Conservation (phyloP, 1,140 invertebrate species). For the Battus philenor region DNA sequence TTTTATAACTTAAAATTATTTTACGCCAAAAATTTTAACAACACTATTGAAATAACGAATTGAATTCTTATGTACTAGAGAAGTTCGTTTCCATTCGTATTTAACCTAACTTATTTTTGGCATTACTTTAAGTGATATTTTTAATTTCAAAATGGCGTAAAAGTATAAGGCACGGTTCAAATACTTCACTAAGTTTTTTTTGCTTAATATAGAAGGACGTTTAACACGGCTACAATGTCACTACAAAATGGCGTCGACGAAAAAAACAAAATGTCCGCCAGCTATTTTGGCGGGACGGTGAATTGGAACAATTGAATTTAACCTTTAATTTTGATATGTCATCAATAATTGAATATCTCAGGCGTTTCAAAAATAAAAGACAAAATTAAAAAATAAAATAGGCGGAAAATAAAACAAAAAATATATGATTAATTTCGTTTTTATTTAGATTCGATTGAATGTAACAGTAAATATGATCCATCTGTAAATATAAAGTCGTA, state of each 20-base stretch:
- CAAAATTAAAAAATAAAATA: conserved; percentile 31
- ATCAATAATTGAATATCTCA: conserved; percentile 37
- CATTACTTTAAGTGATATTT: conserved; percentile 65
- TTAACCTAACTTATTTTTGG: conserved; percentile 50
- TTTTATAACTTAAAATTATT: too few relatives aligned
- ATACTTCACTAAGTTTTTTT: conserved; percentile 59
- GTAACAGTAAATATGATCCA: conserved; percentile 61
- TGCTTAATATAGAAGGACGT: conserved; percentile 61
- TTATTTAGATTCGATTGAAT: conserved; percentile 67
- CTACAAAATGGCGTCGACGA: conserved; percentile 28
- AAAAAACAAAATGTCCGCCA: conserved; percentile 23
- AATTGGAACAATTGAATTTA: conserved; percentile 15
- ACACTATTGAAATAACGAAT: background rate
- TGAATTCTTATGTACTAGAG: conserved; percentile 22
- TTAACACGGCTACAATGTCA: conserved; percentile 48
- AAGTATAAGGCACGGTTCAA: conserved; percentile 71
- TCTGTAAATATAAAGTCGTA: conserved; percentile 65
- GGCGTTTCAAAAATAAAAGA: conserved; percentile 24
- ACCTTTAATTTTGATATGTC: conserved; percentile 51
- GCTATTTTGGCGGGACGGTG: conserved; percentile 30
- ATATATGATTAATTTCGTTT: conserved; percentile 53
- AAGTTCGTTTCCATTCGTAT: conserved; percentile 36
- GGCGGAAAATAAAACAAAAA: conserved; percentile 61
- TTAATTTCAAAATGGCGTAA: conserved; percentile 69
- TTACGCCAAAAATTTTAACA: too few relatives aligned